Percentiles rank a stretch among this genome's conserved stretches.
These are phyloP conservation scores for Mellilla xanthometata DNA, from an alignment of 2,888 invertebrate species.

Conservation along the genomic window DNA sequence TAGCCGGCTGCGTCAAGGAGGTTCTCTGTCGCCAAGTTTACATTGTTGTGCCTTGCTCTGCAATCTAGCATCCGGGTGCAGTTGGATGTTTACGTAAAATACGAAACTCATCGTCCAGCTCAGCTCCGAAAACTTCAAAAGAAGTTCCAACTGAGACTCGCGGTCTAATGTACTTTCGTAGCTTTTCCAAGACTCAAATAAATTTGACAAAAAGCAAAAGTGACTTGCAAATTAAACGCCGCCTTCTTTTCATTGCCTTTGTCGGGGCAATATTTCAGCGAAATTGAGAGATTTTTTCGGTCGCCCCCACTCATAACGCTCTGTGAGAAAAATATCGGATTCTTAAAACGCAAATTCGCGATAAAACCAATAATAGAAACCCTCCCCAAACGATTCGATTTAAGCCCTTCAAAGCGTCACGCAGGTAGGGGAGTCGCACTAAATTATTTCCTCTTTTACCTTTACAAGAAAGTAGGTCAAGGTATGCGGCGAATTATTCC, in stretches of 20 bases:
- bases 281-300: constrained; percentile 3
- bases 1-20: constrained; percentile 2
- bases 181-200: constrained; percentile 3
- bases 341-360: constrained; percentile 16
- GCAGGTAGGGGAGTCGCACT: constrained; percentile 38
- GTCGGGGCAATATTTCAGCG: not conserved
- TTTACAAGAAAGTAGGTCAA: constrained; percentile 55
- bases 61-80: constrained; percentile 17
- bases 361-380: constrained; percentile 40
- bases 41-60: constrained; percentile 19
- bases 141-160: not conserved
- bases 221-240: constrained; percentile 2
- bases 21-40: constrained; percentile 19
- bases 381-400: constrained; percentile 34
- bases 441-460: constrained; percentile 45
- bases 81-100: constrained; percentile 24
- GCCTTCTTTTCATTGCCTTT: not conserved
- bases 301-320: constrained; percentile 24
- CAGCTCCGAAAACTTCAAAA: constrained; percentile 11
- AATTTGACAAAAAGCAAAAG: constrained; percentile 22
- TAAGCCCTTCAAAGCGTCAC: constrained; percentile 29
- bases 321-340: constrained; percentile 10
- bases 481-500: constrained; percentile 64
- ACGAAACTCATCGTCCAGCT: constrained; percentile 19
- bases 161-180: constrained; percentile 9